Evolutionary conservation across 2,113 vertebrate genomes (phyloP), one percentile per base, ranked within the genome.

Genomic region (Callipepla squamata): DNA sequence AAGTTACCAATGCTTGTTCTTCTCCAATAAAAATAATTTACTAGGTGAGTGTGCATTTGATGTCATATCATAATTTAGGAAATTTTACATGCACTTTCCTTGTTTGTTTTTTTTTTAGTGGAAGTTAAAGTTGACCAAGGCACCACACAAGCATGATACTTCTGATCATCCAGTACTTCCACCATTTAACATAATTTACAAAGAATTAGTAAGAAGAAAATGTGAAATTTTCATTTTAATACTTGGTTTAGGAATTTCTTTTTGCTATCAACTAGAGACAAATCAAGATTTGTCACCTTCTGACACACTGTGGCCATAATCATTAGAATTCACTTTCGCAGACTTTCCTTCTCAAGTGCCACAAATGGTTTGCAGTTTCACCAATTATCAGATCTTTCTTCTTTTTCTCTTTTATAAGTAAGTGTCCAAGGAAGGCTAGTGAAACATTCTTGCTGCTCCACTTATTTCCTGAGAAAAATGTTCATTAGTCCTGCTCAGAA

Each of bases 1-100:
- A 90, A 87, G 67, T 85, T 92, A 88, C 63, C 63, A 77, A 48
- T 82, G 16, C 91, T 44, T 86, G 47, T 38, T 95, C 93, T 95
- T 83, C 77, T 83, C n/a, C 75, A 94, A 82, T 85, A 94, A 89
- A 90, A 92, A 66, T 62, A 90, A 82, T 93, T 93, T 88, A 77
- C 48, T 66, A 89, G 25, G 45, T 78, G 28, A 93, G 10, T 3
- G 1, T 80, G 38, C 65, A 58, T 86, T 87, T 91, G 66, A 77
- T 74, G 81, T 47, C 11, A 44, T 88, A 57, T 59, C 63, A 81
- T n/a, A 63, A 22, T 76, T 51, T 6, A 90, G n/a, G 26, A 10
- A 72, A 72, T 92, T 77, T 73, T 86, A 57, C 20, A 87, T 50
- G 5, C 3, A 70, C n/a, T 44, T 21, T 61, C 45, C 32, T 34